A percentile compares a stretch with the other conserved stretches of the same genome.
phyloP scores from a whole-genome alignment of 2,888 invertebrate species.

The Shargacucullia verbasci region DNA sequence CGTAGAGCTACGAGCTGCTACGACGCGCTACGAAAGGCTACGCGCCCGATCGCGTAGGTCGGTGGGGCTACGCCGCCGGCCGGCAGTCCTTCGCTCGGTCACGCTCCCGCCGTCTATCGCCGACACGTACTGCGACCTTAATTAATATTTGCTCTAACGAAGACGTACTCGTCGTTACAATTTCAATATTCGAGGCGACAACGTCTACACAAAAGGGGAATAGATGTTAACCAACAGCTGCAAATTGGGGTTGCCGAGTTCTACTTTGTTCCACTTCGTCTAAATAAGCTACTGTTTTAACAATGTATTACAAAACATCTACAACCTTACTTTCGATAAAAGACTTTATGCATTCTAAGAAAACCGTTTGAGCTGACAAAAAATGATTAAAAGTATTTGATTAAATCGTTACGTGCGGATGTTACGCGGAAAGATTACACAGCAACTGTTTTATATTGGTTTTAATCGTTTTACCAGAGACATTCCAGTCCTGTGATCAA shows the following conservation, averaged over 20 bases:
- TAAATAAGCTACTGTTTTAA: conserved; percentile 4
- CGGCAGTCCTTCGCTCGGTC: conserved; percentile 54
- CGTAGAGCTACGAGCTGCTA: conserved; percentile 19
- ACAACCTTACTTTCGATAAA: conserved; percentile 13
- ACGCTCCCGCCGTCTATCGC: conserved; percentile 67
- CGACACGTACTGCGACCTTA: conserved; percentile 75
- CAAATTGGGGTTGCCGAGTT: conserved; percentile 34
- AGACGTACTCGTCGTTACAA: conserved; percentile 70
- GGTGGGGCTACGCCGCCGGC: conserved; percentile 35
- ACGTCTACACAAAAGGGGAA: conserved; percentile 30
- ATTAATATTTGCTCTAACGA: conserved; percentile 82
- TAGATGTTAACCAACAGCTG: conserved; percentile 38
- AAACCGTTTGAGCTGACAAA: conserved; percentile 39
- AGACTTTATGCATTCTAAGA: conserved; percentile 4
- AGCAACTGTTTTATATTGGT: conserved; percentile 77
- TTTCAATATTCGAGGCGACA: conserved; percentile 63
- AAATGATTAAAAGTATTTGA: conserved; percentile 46
- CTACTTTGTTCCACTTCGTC: conserved; percentile 38
- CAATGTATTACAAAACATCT: conserved; percentile 9
- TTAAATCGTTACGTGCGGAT: conserved; percentile 61
- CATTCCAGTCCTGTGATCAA: conserved; percentile 84
- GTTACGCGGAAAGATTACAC: conserved; percentile 69
- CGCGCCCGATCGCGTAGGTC: conserved; percentile 39
- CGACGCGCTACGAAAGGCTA: conserved; percentile 38
- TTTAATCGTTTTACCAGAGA: conserved; percentile 82